phyloP scores from a whole-genome alignment of 2,797 vertebrate genomes.

The Clamator glandarius region DNA sequence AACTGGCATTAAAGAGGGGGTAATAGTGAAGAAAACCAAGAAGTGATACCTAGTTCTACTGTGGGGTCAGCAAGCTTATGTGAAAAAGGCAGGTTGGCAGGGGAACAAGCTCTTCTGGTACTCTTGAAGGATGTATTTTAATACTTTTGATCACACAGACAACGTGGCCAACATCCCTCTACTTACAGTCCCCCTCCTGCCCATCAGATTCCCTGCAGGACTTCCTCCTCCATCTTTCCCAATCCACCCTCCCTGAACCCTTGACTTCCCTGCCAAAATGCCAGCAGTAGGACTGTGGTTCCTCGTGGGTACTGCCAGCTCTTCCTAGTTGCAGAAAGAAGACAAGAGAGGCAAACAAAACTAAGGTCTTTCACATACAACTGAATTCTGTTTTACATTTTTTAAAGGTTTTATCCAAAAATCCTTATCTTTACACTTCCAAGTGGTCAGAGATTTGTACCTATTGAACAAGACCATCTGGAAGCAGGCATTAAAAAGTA shows the following conservation, averaged over 20 bases:
- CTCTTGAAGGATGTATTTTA: not conserved
- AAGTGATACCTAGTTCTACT: not conserved
- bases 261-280: accelerated
- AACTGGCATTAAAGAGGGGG: not conserved
- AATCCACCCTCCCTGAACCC: not conserved
- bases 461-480: not conserved
- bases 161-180: not conserved
- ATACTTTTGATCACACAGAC: not conserved
- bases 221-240: not conserved
- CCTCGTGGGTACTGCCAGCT: not conserved
- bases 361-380: not conserved
- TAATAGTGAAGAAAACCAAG: not conserved
- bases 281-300: not conserved
- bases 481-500: not conserved
- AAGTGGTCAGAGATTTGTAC: not conserved
- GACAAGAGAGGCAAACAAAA: not conserved
- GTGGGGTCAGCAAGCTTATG: not conserved
- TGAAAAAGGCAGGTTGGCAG: not conserved
- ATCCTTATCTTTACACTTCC: not conserved
- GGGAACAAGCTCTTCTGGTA: not conserved
- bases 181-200: not conserved
- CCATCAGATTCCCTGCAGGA: not conserved
- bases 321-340: accelerated
- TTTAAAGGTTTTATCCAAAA: not conserved
- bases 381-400: not conserved